Percentiles rank a stretch among this genome's conserved stretches.
phyloP scores from a whole-genome alignment of 2,797 vertebrate species.

The Poeciliopsis paucimaculata region DNA sequence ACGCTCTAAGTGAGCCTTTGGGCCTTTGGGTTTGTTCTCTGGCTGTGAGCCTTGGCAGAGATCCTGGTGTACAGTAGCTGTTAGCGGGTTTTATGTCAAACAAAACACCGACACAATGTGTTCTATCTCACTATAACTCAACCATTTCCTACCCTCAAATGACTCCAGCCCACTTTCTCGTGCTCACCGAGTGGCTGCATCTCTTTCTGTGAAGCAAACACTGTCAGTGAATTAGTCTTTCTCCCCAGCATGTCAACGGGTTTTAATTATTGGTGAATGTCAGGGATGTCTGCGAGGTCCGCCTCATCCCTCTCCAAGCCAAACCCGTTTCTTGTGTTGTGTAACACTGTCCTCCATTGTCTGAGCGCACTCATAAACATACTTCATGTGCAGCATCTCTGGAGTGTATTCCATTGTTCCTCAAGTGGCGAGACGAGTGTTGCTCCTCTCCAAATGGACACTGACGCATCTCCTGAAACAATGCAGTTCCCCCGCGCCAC shows the following conservation, averaged over 20 bases:
- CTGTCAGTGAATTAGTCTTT: conserved; percentile 59
- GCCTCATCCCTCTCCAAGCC: conserved; percentile 63
- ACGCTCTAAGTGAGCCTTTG: conserved; percentile 57
- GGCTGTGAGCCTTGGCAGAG: conserved; percentile 73
- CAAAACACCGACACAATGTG: conserved; percentile 70
- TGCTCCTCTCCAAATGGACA: conserved; percentile 92
- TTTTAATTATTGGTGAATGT: conserved; percentile 78
- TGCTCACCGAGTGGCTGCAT: conserved; percentile 38
- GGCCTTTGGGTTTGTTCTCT: conserved; percentile 58
- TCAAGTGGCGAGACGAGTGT: conserved; percentile 94
- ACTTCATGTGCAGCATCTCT: conserved; percentile 85
- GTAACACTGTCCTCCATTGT: conserved; percentile 71
- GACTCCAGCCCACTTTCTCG: conserved; percentile 67
- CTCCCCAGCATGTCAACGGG: conserved; percentile 63
- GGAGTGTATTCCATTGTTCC: conserved; percentile 95
- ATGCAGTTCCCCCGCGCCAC: conserved; percentile 87
- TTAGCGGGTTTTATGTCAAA: conserved; percentile 73
- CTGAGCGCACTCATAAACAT: conserved; percentile 73
- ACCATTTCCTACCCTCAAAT: conserved; percentile 46
- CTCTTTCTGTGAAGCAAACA: conserved; percentile 63
- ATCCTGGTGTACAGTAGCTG: conserved; percentile 72
- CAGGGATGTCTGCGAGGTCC: conserved; percentile 72
- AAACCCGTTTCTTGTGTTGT: conserved; percentile 77
- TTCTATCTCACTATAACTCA: conserved; percentile 50
- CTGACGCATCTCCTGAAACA: conserved; percentile 93